Evolutionary conservation across 2,113 vertebrate species (phyloP), one percentile per base, ranked within the genome.

Genomic region (Cygnus buccinator): DNA sequence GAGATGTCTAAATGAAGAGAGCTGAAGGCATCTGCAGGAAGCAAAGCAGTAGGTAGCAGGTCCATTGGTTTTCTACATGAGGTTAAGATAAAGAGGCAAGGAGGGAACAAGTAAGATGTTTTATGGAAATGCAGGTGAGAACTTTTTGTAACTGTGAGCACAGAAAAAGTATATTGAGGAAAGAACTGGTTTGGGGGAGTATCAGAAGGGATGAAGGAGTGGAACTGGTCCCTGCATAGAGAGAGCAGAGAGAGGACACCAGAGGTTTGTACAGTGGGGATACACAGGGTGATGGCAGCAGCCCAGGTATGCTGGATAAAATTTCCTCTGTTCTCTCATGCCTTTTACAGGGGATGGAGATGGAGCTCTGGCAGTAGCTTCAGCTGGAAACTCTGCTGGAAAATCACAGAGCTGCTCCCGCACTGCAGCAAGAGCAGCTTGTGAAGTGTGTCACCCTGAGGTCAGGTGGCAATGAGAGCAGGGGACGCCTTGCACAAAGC

Each of bases 251-350:
- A 18, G 61, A 79, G 12, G 35, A 52, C 50, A 50, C 16, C 0
- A 0, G 17, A 43, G 28, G 11, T 65, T 48, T 39, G 18, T 67
- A 11, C 1, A 1, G 43, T 0, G 1, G 19, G 18, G 26, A 66
- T 62, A 35, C 7, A 71, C 35, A 66, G 67, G 28, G 48, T 61
- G 35, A 61, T 11, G 44, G 50, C 33, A 93, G 57, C 23, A 85
- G 61, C 44, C 23, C 11, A 31, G n/a, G 25, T 17, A 59, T 0
- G 0, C 19, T 63, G 54, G 46, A 0, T 3, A 61, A 91, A 61
- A 79, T 8, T 18, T 43, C 70, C 22, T 90, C 44, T 88, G 59
- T 63, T 78, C 28, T 55, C 80, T 85, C 4, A 0, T 10, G 8
- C 13, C 26, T 61, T 63, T 83, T 79, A 9, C 70, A 73, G 41